Evolutionary conservation across 2,888 invertebrate genomes (phyloP).

Genomic region (Pollenia amentaria): DNA sequence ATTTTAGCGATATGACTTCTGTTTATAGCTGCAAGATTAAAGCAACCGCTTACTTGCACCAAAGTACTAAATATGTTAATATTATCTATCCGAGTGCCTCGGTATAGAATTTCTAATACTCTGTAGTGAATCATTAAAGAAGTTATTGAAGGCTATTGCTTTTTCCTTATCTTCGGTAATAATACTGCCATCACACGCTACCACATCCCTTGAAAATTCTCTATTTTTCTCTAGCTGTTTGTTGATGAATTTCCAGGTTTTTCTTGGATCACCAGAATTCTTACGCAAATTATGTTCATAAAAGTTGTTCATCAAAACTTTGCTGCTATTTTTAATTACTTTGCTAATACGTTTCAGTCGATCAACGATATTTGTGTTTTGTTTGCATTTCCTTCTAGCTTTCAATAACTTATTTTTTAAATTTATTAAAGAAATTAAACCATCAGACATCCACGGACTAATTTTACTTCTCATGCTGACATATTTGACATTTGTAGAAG

Average conservation of each 20-base stretch:
- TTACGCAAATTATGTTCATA: no score
- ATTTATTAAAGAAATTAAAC: not conserved
- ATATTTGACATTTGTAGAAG: no score
- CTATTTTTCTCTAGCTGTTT: no score
- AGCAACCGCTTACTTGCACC: not conserved
- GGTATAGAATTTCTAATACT: not conserved
- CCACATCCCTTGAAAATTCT: no score
- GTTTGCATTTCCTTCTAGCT: slow-evolving; percentile 5
- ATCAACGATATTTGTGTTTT: not conserved
- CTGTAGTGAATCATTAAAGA: not conserved
- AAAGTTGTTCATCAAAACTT: no score
- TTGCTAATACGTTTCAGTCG: slow-evolving; percentile 2
- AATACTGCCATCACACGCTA: no score
- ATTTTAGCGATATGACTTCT: not conserved
- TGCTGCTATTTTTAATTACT: not conserved
- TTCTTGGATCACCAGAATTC: no score
- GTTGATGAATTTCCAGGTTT: no score
- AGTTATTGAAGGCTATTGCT: not conserved
- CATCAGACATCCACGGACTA: not conserved
- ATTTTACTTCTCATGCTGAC: not conserved
- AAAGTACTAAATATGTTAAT: no score
- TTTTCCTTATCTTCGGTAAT: not conserved
- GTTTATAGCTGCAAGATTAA: not conserved
- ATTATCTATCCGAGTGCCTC: no score
- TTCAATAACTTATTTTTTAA: slow-evolving; percentile 9